A percentile compares a stretch with the other conserved stretches of the same genome.
These are phyloP conservation scores for Temnothorax ravouxi DNA, from an alignment of 2,888 invertebrate genomes.

Conservation along the genomic window DNA sequence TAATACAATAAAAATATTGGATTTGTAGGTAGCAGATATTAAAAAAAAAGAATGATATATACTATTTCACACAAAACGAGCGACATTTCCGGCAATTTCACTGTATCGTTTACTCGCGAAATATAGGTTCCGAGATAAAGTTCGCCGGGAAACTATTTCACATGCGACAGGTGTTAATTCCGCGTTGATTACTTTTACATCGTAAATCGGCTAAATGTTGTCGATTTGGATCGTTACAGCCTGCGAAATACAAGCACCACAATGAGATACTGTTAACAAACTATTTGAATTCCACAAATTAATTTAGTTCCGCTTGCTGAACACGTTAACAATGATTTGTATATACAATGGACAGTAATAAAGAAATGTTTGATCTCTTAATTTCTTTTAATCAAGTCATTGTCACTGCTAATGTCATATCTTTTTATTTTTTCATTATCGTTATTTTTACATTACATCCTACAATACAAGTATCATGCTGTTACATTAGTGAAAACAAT, in stretches of 20 bases:
- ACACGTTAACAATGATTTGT: constrained; percentile 33
- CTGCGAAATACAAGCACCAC: constrained; percentile 29
- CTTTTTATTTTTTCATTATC: neutral
- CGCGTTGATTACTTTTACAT: constrained; percentile 56
- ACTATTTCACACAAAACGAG: constrained; percentile 31
- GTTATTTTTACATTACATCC: neutral
- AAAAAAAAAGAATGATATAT: constrained; percentile 8
- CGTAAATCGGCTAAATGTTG: constrained; percentile 51
- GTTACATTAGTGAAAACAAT: neutral
- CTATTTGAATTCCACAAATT: constrained; percentile 50
- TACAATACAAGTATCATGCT: neutral
- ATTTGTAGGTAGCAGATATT: neutral
- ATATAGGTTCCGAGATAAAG: constrained; percentile 48
- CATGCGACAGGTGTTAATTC: constrained; percentile 55
- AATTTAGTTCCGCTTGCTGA: constrained; percentile 17
- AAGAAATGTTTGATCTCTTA: neutral
- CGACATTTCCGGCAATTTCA: constrained; percentile 37
- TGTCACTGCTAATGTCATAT: neutral
- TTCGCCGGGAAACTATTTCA: constrained; percentile 36
- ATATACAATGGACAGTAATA: neutral
- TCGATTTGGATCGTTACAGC: constrained; percentile 38
- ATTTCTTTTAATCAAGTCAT: neutral
- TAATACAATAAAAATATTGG: neutral
- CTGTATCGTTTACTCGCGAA: constrained; percentile 39
- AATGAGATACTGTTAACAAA: constrained; percentile 36